Conservation (phyloP, 2,797 vertebrate species). For the Denticeps clupeoides region DNA sequence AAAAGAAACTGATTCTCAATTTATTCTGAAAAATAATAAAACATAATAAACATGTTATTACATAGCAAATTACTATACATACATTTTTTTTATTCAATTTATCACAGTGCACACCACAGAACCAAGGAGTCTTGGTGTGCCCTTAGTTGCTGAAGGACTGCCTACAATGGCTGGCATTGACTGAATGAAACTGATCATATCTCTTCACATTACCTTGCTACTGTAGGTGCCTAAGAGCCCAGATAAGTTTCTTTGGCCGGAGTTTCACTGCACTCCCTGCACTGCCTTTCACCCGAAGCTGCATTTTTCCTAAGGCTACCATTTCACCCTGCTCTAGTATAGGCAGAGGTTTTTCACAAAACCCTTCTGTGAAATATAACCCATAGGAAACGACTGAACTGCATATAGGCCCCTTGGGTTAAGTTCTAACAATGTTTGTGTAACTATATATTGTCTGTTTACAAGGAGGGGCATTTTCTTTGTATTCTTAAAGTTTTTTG, state of each 20-base stretch:
- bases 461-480: too few relatives aligned
- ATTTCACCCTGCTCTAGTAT: constrained; percentile 3
- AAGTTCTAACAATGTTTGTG: too few relatives aligned
- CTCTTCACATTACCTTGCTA: constrained; percentile 8
- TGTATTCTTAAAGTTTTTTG: not conserved
- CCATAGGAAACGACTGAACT: too few relatives aligned
- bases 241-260: constrained; percentile 11
- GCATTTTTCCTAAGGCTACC: not conserved
- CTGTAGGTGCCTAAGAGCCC: constrained; percentile 5
- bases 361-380: not conserved
- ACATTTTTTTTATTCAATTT: too few relatives aligned
- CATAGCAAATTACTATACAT: constrained; percentile 11
- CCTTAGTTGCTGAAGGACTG: constrained; percentile 22
- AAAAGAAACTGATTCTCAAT: not conserved
- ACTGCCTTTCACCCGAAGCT: not conserved
- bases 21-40: too few relatives aligned
- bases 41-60: constrained; percentile 11
- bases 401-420: too few relatives aligned
- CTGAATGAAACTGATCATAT: constrained; percentile 14
- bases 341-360: not conserved
- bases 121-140: too few relatives aligned
- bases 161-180: constrained; percentile 18
- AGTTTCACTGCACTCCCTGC: not conserved
- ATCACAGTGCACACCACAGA: too few relatives aligned
- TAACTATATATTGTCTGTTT: too few relatives aligned